Percentiles rank a stretch among this genome's conserved stretches.
These are phyloP conservation scores for Drosophila busckii DNA, from an alignment of 1,140 invertebrate genomes.

Conservation along the genomic window DNA sequence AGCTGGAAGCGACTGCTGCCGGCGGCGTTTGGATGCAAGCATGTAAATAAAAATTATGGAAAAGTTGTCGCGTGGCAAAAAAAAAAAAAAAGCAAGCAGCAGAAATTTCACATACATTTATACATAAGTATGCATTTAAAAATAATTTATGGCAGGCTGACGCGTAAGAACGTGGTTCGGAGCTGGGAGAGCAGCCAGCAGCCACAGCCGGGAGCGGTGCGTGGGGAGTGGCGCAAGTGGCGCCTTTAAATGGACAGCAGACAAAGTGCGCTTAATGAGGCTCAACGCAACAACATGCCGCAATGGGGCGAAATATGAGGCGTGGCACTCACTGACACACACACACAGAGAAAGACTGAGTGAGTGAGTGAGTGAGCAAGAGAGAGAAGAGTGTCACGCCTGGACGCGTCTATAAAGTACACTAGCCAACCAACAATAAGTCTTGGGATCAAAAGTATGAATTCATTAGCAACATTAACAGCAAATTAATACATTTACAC, in stretches of 20 bases:
- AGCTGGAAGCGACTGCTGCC: not conserved
- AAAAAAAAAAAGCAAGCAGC: too few relatives aligned
- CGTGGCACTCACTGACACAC: too few relatives aligned
- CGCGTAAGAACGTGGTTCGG: conserved; percentile 21
- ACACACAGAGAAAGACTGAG: too few relatives aligned
- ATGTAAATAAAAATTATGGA: conserved; percentile 62
- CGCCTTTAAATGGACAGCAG: conserved; percentile 23
- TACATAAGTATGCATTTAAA: conserved; percentile 65
- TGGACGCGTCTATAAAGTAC: too few relatives aligned
- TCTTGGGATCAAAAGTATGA: too few relatives aligned
- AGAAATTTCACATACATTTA: too few relatives aligned
- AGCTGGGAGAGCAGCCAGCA: too few relatives aligned
- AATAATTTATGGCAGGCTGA: conserved; percentile 53
- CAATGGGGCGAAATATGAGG: conserved; percentile 15
- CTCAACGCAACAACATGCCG: conserved; percentile 54
- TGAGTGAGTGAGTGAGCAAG: too few relatives aligned
- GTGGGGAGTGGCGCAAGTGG: not conserved
- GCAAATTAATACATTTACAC: too few relatives aligned
- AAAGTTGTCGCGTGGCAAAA: conserved; percentile 60
- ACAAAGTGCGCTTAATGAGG: conserved; percentile 66
- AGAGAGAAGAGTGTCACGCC: too few relatives aligned
- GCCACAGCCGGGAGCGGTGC: not conserved
- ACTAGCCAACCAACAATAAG: too few relatives aligned
- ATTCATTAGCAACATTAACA: too few relatives aligned
- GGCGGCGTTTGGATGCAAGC: conserved; percentile 20